A percentile compares a stretch with the other conserved stretches of the same genome.
Evolutionary conservation across 2,888 invertebrate genomes (phyloP).

Genomic region (Unio delphinus): DNA sequence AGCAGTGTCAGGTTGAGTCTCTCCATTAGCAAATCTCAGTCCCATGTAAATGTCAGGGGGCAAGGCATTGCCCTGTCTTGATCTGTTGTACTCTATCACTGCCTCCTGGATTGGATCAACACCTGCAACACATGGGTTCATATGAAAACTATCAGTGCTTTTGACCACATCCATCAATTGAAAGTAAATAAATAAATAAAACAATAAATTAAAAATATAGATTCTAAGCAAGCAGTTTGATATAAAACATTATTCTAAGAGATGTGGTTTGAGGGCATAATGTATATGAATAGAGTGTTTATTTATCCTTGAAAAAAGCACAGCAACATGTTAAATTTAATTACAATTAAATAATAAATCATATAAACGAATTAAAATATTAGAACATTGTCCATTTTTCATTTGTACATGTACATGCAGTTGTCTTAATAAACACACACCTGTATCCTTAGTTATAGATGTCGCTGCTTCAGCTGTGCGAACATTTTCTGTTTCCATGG

Average conservation of each 20-base stretch:
- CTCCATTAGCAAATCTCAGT: slow-evolving; percentile 53
- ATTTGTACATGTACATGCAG: background rate
- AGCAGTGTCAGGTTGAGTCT: slow-evolving; percentile 10
- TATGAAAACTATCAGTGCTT: too few relatives aligned
- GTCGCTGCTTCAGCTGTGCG: slow-evolving; percentile 58
- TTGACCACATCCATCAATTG: too few relatives aligned
- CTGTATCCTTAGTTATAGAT: slow-evolving; percentile 60
- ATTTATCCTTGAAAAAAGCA: too few relatives aligned
- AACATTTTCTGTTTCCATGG: slow-evolving; percentile 35
- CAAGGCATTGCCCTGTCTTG: slow-evolving; percentile 50
- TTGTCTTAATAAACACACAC: slow-evolving; percentile 22
- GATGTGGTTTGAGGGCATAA: too few relatives aligned
- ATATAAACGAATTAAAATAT: too few relatives aligned
- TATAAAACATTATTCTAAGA: too few relatives aligned
- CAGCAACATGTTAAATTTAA: too few relatives aligned
- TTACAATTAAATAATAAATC: too few relatives aligned
- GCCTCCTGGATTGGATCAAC: slow-evolving; percentile 63
- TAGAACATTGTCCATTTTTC: too few relatives aligned
- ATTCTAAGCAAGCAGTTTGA: background rate
- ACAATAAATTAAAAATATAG: background rate
- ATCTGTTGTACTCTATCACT: slow-evolving; percentile 56
- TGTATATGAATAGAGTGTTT: too few relatives aligned
- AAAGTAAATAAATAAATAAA: background rate
- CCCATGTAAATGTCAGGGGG: slow-evolving; percentile 67
- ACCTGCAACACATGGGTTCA: slow-evolving; percentile 28